phyloP scores from a whole-genome alignment of 2,888 invertebrate species.

The Automeris io region DNA sequence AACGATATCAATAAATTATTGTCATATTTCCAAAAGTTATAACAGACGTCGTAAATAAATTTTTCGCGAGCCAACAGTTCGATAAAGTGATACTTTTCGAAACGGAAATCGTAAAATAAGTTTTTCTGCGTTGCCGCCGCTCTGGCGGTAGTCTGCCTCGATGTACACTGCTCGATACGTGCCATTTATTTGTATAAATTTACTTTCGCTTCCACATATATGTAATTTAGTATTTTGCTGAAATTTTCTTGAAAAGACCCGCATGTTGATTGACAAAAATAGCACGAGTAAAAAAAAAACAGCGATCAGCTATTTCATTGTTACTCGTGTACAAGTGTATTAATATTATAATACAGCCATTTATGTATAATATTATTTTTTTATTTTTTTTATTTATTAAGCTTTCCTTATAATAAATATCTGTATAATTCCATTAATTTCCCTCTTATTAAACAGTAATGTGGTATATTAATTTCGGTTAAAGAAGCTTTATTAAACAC shows the following conservation, averaged over 20 bases:
- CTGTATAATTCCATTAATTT: no score
- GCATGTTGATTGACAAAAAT: no score
- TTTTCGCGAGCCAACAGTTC: constrained; percentile 54
- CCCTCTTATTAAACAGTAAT: no score
- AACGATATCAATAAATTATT: constrained; percentile 2
- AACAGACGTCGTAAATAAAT: constrained; percentile 65
- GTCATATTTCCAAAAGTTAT: constrained; percentile 31
- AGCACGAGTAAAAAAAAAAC: no score
- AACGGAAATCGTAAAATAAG: constrained; percentile 74
- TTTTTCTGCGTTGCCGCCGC: constrained; percentile 55
- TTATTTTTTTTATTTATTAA: no score
- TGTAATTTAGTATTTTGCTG: no score
- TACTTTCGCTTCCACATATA: not conserved
- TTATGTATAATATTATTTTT: no score
- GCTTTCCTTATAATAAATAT: no score
- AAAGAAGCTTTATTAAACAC: not conserved
- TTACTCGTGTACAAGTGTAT: no score
- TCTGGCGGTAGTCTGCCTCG: constrained; percentile 6
- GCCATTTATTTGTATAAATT: not conserved
- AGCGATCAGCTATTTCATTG: no score
- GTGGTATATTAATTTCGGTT: not conserved
- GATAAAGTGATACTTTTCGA: constrained; percentile 42
- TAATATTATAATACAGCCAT: no score
- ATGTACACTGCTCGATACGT: not conserved
- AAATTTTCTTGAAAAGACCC: no score